Percentiles rank a stretch among this genome's conserved stretches.
These are phyloP conservation scores for Vulpes vulpes DNA, from an alignment of 2,113 vertebrate species.

Conservation along the genomic window DNA sequence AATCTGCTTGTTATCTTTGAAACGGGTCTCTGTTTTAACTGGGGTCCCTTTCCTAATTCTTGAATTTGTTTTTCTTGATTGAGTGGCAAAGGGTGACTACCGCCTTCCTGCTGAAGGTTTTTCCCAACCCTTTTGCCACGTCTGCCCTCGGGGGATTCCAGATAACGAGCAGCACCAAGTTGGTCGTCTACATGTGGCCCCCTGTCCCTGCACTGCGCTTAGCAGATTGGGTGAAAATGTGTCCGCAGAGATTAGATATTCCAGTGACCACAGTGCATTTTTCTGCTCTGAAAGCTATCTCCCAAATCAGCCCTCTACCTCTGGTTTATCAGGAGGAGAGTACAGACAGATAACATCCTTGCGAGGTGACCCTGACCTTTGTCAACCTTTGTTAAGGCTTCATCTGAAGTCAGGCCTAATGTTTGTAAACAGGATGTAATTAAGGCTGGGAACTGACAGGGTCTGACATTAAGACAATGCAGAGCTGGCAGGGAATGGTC, in stretches of 20 bases:
- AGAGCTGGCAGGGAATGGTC: constrained; percentile 91
- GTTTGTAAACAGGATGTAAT: constrained; percentile 99
- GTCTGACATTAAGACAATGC: constrained; percentile 95
- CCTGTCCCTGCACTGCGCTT: background rate
- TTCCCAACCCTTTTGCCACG: constrained; percentile 69
- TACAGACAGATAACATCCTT: constrained; percentile 93
- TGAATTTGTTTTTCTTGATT: constrained; percentile 67
- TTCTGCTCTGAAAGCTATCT: constrained; percentile 79
- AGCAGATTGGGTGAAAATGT: constrained; percentile 81
- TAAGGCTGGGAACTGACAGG: constrained; percentile 96
- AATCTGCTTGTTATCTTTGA: background rate
- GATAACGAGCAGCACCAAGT: constrained; percentile 59
- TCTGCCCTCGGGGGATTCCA: constrained; percentile 62
- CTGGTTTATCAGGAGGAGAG: constrained; percentile 88
- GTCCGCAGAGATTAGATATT: constrained; percentile 82
- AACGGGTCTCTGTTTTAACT: background rate
- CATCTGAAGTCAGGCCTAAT: constrained; percentile 94
- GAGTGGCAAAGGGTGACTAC: constrained; percentile 51
- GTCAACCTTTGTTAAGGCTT: constrained; percentile 93
- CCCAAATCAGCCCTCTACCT: constrained; percentile 80
- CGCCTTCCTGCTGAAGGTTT: constrained; percentile 61
- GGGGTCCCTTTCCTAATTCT: background rate
- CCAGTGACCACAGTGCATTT: constrained; percentile 9
- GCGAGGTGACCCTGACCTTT: constrained; percentile 94
- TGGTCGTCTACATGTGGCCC: constrained; percentile 36